A percentile compares a stretch with the other conserved stretches of the same genome.
Evolutionary conservation across 2,797 vertebrate species (phyloP).

Genomic region (Macroramphosus scolopax): DNA sequence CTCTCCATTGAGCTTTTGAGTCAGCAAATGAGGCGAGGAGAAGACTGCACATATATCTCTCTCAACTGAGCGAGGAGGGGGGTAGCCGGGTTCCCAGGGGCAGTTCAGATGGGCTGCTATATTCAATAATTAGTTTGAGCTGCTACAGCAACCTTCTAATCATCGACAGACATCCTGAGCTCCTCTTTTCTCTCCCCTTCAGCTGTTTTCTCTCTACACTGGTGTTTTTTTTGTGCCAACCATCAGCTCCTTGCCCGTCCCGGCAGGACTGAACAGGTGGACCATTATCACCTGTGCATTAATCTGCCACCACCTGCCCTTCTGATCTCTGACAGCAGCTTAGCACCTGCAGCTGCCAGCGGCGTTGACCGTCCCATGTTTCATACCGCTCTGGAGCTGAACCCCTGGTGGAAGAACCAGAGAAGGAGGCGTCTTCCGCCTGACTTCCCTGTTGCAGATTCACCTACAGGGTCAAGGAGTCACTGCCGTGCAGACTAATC

Average conservation of each 20-base stretch:
- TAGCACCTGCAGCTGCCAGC: slow-evolving; percentile 47
- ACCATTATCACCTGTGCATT: slow-evolving; percentile 74
- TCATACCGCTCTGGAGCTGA: slow-evolving; percentile 38
- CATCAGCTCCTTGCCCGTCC: slow-evolving; percentile 24
- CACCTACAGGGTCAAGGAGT: slow-evolving; percentile 28
- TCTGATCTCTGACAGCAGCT: slow-evolving; percentile 64
- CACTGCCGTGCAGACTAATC: slow-evolving; percentile 20
- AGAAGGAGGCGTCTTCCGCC: slow-evolving; percentile 30
- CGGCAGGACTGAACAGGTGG: slow-evolving; percentile 69
- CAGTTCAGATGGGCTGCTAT: slow-evolving; percentile 19
- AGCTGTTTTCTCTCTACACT: slow-evolving; percentile 12
- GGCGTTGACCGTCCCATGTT: slow-evolving; percentile 40
- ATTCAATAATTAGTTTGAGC: slow-evolving; percentile 41
- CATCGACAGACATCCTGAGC: slow-evolving; percentile 27
- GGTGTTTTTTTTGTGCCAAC: slow-evolving; percentile 23
- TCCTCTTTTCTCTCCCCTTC: slow-evolving; percentile 5
- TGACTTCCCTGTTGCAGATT: slow-evolving; percentile 34
- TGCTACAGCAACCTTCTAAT: slow-evolving; percentile 28
- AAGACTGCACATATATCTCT: slow-evolving; percentile 45
- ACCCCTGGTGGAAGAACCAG: slow-evolving; percentile 25
- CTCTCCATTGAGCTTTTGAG: slow-evolving; percentile 53
- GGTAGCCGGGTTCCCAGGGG: slow-evolving; percentile 21
- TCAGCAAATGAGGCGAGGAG: slow-evolving; percentile 62
- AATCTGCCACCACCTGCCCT: slow-evolving; percentile 63
- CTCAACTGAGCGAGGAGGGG: slow-evolving; percentile 12